A percentile compares a stretch with the other conserved stretches of the same genome.
These are phyloP conservation scores for Corella eumyota DNA, from an alignment of 23 tunicate genomes.

Conservation along the genomic window DNA sequence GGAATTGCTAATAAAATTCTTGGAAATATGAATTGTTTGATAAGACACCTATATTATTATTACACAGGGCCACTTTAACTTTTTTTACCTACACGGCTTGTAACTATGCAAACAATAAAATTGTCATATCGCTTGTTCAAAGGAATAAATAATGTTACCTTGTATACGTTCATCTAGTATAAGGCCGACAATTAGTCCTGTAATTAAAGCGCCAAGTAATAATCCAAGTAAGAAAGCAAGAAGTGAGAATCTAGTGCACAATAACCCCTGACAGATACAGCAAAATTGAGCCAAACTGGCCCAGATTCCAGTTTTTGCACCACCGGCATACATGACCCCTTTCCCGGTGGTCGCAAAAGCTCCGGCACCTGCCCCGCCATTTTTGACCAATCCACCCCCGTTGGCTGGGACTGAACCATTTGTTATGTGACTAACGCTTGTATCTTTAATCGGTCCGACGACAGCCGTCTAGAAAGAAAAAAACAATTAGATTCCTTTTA, in stretches of 20 bases:
- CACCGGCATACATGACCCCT: not conserved
- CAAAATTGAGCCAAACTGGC: conserved; percentile 9
- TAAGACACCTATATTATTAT: too few species aligned
- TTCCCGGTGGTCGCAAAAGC: conserved; percentile 1
- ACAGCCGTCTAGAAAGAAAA: conserved; percentile 29
- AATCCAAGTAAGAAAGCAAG: conserved; percentile 49
- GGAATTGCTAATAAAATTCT: too few species aligned
- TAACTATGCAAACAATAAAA: too few species aligned
- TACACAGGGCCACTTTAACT: too few species aligned
- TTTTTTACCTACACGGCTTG: too few species aligned
- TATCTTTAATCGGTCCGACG: conserved; percentile 40
- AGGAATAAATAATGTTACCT: conserved; percentile 24
- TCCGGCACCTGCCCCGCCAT: conserved; percentile 1
- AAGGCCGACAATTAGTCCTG: conserved; percentile 71
- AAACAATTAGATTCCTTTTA: too few species aligned
- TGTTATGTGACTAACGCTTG: too few species aligned
- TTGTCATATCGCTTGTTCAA: too few species aligned
- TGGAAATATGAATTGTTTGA: too few species aligned
- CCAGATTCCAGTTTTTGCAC: not conserved
- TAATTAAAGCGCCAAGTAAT: conserved; percentile 62
- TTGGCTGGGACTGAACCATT: not conserved
- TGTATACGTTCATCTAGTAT: conserved; percentile 22
- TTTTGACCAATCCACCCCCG: not conserved
- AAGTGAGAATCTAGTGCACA: conserved; percentile 27
- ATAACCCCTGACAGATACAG: conserved; percentile 19